These are phyloP conservation scores for Phortica variegata DNA, from an alignment of 1,140 invertebrate genomes.

Conservation along the genomic window DNA sequence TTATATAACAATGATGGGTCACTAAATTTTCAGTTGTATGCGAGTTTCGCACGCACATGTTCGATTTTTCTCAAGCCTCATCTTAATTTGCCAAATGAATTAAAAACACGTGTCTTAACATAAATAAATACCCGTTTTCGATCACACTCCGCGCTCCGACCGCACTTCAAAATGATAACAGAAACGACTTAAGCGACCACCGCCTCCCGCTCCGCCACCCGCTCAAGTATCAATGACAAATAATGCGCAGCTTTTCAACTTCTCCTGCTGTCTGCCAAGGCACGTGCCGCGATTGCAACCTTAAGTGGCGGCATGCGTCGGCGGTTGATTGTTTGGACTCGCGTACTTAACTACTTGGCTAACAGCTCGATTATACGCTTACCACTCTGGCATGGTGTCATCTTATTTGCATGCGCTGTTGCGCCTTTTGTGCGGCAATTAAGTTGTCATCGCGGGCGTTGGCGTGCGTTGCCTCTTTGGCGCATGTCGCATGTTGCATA, in stretches of 20 bases:
- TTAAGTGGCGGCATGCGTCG: slow-evolving; percentile 15
- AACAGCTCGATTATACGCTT: too few relatives aligned
- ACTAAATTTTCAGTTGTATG: too few relatives aligned
- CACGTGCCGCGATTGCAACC: slow-evolving; percentile 23
- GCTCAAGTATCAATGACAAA: not conserved
- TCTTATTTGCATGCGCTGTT: slow-evolving; percentile 21
- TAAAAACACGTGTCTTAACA: too few relatives aligned
- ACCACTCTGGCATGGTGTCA: slow-evolving; percentile 5
- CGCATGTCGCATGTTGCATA: slow-evolving; percentile 10
- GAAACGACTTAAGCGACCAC: slow-evolving; percentile 7
- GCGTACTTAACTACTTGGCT: slow-evolving; percentile 22
- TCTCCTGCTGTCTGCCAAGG: slow-evolving; percentile 5
- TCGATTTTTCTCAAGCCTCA: too few relatives aligned
- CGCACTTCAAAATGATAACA: slow-evolving; percentile 18
- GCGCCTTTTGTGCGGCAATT: slow-evolving; percentile 17
- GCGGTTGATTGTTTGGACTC: not conserved
- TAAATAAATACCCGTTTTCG: too few relatives aligned
- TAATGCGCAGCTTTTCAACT: slow-evolving; percentile 25
- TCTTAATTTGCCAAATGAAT: too few relatives aligned
- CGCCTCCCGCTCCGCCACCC: slow-evolving; percentile 28
- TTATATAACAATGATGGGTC: too few relatives aligned
- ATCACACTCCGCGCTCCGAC: too few relatives aligned
- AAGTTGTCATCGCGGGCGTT: too few relatives aligned
- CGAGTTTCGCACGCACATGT: too few relatives aligned
- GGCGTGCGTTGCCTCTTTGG: too few relatives aligned